Base-by-base conservation (phyloP, 2,797 vertebrate genomes). In the Simalia tracyae region DNA sequence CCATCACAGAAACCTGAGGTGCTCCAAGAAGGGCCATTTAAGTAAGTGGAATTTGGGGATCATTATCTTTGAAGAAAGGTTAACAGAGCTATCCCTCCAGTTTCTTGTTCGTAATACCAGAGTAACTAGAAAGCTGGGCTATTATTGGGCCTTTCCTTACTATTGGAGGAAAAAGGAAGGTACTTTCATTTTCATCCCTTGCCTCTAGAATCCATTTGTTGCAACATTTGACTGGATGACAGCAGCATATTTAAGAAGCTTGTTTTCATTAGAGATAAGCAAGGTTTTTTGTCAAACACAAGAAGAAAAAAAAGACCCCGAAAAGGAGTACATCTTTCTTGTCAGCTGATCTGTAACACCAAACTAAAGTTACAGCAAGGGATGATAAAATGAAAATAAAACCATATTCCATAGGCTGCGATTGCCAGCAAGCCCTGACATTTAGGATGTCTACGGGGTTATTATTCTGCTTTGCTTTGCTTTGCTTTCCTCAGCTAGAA, bases 201-300 rank as follows among this genome's bases (percentile, higher is more conserved):
- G 81, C 26, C 31, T 4, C 8, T 92, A 4, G 3, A 89, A 0
- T 36, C 24, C 93, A 92, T 94, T 93, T 42, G 2, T 1, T 54
- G 68, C 86, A 91, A 8, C 31, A 87, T 95, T 91, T 1, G 0
- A 50, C 57, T 28, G 28, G 46, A 22, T 3, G 92, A 0, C 59
- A 89, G 56, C 9, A 14, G 1, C 2, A 91, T 92, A 84, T 88
- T 93, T 92, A 89, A 94, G 56, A 0, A 92, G 89, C 3, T 50
- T 0, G 31, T 76, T 90, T 91, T 86, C 93, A 76, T 91, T 94
- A 42, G 50, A 93, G 93, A 42, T 28, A 95, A 94, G 3, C 9
- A 88, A 54, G 91, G 36, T 4, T 88, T 92, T 64, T n/a, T 90
- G 92, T 60, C 0, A 0, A 9, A 86, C 68, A 9, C 89, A 92